Percentiles rank a stretch among this genome's conserved stretches.
phyloP scores from a whole-genome alignment of 2,888 invertebrate species.

The Drosophila demipolita region DNA sequence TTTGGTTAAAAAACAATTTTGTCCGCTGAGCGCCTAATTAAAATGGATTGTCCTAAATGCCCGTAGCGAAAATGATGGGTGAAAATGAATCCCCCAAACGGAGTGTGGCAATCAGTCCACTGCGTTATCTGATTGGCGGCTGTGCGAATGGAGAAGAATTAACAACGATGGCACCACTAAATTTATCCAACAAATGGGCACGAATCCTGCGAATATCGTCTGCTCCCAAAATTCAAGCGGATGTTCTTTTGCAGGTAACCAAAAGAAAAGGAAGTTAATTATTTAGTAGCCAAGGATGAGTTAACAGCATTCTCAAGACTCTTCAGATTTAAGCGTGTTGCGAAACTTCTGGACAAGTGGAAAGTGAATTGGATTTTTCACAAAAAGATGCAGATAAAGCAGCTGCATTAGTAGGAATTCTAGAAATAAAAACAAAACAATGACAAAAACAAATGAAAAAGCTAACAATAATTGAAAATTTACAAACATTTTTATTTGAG shows the following conservation, averaged over 20 bases:
- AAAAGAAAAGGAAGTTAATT: conserved; percentile 3
- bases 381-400: conserved; percentile 1
- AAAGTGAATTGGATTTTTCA: conserved; percentile 19
- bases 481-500: conserved; percentile 51
- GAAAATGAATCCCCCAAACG: conserved; percentile 77
- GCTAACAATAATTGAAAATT: conserved; percentile 36
- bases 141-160: conserved; percentile 80
- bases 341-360: conserved; percentile 3
- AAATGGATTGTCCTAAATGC: conserved; percentile 21
- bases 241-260: conserved; percentile 84
- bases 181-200: conserved; percentile 83
- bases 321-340: background rate
- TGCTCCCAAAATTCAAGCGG: conserved; percentile 80
- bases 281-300: conserved; percentile 10
- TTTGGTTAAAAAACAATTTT: background rate
- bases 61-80: conserved; percentile 18
- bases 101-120: conserved; percentile 73
- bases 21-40: background rate
- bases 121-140: conserved; percentile 81
- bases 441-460: background rate
- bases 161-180: conserved; percentile 78
- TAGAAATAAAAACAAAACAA: conserved; percentile 23
- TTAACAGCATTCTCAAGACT: background rate
- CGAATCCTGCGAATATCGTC: conserved; percentile 83
- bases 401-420: background rate